Evolutionary conservation across 2,888 invertebrate genomes (phyloP).

Genomic region (Drosophila algonquin): DNA sequence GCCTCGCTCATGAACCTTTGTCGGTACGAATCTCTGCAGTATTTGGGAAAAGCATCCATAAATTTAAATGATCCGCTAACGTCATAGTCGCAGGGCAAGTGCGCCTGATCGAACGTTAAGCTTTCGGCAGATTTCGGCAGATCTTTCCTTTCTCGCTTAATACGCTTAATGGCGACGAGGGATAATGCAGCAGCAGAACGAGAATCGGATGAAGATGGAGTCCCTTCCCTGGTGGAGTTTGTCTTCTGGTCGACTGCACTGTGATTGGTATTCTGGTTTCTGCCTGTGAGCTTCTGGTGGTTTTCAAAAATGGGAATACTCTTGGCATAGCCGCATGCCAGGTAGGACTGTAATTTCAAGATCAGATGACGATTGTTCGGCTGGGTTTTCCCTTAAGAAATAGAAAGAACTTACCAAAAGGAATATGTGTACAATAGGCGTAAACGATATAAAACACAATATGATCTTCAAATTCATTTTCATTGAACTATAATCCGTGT

Average conservation of each 20-base stretch:
- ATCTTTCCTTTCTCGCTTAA: neutral
- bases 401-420: neutral
- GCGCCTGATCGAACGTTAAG: neutral
- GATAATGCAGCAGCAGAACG: too few species aligned
- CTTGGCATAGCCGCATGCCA: neutral
- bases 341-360: neutral
- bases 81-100: neutral
- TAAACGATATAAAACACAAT: neutral
- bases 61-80: neutral
- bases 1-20: neutral
- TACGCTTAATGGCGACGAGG: neutral
- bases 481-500: neutral
- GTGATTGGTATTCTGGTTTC: neutral
- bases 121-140: neutral
- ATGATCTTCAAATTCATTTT: neutral
- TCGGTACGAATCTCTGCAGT: neutral
- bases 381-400: too few species aligned
- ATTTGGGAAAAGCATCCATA: neutral
- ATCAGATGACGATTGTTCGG: neutral
- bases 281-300: neutral
- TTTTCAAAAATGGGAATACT: neutral
- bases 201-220: too few species aligned
- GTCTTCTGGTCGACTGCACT: neutral
- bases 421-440: neutral
- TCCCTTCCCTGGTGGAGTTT: too few species aligned